Evolutionary conservation across 2,888 invertebrate genomes (phyloP).

Genomic region (Philonicus albiceps): DNA sequence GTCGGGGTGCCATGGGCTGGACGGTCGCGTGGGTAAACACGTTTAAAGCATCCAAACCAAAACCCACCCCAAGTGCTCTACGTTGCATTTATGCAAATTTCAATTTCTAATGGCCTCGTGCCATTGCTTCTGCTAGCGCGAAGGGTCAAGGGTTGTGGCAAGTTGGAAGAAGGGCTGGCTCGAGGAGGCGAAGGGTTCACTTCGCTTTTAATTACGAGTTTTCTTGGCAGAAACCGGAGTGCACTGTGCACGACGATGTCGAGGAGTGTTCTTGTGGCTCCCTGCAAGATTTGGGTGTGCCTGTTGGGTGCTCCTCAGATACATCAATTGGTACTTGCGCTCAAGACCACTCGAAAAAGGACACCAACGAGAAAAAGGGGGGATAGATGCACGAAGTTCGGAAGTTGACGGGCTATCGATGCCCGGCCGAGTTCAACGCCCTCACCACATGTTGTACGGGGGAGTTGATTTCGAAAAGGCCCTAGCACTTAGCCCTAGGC

Average conservation of each 20-base stretch:
- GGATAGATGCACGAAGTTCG: neutral
- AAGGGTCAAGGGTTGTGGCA: neutral
- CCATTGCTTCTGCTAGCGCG: neutral
- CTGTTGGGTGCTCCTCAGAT: conserved; percentile 7
- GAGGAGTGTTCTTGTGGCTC: neutral
- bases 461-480: neutral
- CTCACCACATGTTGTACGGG: neutral
- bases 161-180: neutral
- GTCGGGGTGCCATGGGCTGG: neutral
- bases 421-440: neutral
- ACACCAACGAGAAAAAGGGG: neutral
- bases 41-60: neutral
- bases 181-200: neutral
- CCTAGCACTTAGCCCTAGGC: neutral
- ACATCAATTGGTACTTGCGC: conserved; percentile 37
- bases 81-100: conserved; percentile 23
- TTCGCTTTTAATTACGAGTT: conserved; percentile 18
- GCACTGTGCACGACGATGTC: neutral
- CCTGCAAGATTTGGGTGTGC: conserved; percentile 28
- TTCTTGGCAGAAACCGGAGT: conserved; percentile 19
- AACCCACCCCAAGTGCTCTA: neutral
- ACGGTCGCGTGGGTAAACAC: conserved; percentile 14
- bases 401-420: neutral
- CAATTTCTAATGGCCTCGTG: conserved; percentile 20
- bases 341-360: neutral